Base-by-base conservation (phyloP, 2,888 invertebrate species). In the Phrixothrix hirtus region DNA sequence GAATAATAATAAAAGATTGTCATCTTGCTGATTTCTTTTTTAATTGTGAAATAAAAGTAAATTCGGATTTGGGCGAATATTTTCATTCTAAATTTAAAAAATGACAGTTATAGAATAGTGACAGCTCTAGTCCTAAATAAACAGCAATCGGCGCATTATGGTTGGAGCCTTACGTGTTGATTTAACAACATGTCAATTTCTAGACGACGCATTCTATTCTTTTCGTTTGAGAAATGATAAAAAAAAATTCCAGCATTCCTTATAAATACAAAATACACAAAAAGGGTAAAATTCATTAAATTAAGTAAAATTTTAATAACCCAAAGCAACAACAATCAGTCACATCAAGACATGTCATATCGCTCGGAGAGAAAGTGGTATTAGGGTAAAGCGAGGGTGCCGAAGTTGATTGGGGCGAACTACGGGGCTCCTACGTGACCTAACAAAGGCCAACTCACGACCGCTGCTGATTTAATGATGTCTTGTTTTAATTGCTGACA, bases 401-500 rank as follows among this genome's bases (percentile, higher is more conserved):
- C 55, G 36, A 52, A 57, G 59, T 56, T 45, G 52, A 55, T 43
- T 52, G 59, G 58, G 59, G 55, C 47, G 59, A 50, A 47, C 60
- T 59, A 58, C 58, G 65, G 70, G 66, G 66, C 60, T 64, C 69
- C 73, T 74, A 75, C 75, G 75, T 75, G 75, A 75, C 75, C 73
- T 71, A 71, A 75, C 75, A 75, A 75, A 74, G 72, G 71, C 71
- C 71, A 68, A 69, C 71, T 67, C 68, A 61, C 67, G 65, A 66
- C 66, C 68, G 68, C 71, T 65, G 71, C 71, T 74, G 75, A 75
- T 75, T 75, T 75, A 75, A 75, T 75, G 75, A 75, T 71, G 74
- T 74, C 75, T 75, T 74, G 75, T 74, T 75, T 76, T 76, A 75
- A 75, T 76, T 76, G 75, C 76, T 74, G 74, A 75, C 76, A 75